A percentile compares a stretch with the other conserved stretches of the same genome.
phyloP scores from a whole-genome alignment of 1,140 invertebrate genomes.

The Drosophila kurseongensis region DNA sequence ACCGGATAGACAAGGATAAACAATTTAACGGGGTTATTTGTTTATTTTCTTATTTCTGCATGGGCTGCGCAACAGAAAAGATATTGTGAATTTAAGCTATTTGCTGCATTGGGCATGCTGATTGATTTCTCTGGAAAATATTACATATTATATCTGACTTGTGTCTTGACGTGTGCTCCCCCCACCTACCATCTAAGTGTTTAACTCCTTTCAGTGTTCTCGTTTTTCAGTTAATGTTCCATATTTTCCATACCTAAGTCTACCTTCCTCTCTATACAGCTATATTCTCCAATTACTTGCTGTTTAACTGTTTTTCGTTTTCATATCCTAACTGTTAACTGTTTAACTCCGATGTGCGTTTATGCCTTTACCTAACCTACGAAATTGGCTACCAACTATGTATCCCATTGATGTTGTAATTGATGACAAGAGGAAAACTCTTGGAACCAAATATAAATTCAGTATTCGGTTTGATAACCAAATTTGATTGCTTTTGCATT shows the following conservation, averaged over 20 bases:
- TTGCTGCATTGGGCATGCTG: conserved; percentile 51
- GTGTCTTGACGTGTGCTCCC: conserved; percentile 61
- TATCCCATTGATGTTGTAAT: conserved; percentile 73
- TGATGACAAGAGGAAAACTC: conserved; percentile 46
- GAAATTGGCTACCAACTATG: conserved; percentile 56
- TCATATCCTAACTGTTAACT: conserved; percentile 62
- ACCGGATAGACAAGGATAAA: no score
- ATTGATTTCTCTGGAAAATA: conserved; percentile 3
- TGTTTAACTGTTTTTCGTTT: conserved; percentile 51
- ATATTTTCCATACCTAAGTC: conserved; percentile 25
- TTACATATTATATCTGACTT: conserved; percentile 26
- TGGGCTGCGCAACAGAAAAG: conserved; percentile 7
- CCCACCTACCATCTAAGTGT: conserved; percentile 27
- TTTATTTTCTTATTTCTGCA: conserved; percentile 5
- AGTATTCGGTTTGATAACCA: conserved; percentile 48
- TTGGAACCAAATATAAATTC: conserved; percentile 29
- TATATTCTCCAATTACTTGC: conserved; percentile 35
- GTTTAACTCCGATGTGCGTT: conserved; percentile 68
- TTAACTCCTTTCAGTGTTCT: conserved; percentile 33
- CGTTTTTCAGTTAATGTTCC: conserved; percentile 38
- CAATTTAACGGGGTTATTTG: background rate
- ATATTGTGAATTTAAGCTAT: conserved; percentile 12
- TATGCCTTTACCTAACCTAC: conserved; percentile 38
- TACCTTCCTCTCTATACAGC: conserved; percentile 26
- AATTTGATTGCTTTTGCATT: conserved; percentile 80